Evolutionary conservation across 2,888 invertebrate genomes (phyloP).

Genomic region (Deroplatys truncata): DNA sequence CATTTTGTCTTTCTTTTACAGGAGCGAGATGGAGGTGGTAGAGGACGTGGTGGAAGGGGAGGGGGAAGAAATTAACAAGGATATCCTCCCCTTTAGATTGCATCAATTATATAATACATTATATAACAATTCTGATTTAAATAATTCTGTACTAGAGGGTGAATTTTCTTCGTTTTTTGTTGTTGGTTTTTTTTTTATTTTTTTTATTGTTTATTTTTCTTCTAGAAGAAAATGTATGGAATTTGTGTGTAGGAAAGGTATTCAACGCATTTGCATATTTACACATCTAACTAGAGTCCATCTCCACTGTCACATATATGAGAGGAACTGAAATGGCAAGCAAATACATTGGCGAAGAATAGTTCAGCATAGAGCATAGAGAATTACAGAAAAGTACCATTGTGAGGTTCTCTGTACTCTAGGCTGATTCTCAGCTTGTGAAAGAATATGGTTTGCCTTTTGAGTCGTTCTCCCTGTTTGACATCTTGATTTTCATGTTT

Average conservation of each 20-base stretch:
- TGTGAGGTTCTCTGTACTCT: background rate
- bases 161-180: conserved; percentile 21
- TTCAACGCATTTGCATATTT: conserved; percentile 19
- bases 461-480: background rate
- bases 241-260: conserved; percentile 26
- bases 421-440: background rate
- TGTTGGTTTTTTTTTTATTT: no score
- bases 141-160: conserved; percentile 26
- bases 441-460: background rate
- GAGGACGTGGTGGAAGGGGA: conserved; percentile 30
- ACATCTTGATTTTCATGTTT: background rate
- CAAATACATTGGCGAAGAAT: background rate
- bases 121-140: conserved; percentile 26
- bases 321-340: background rate
- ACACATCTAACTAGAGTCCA: conserved; percentile 2
- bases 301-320: background rate
- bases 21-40: conserved; percentile 29
- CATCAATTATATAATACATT: conserved; percentile 24
- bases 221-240: conserved; percentile 23
- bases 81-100: conserved; percentile 23
- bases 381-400: background rate
- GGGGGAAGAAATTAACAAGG: conserved; percentile 30
- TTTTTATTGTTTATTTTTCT: conserved; percentile 15
- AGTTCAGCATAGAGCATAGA: background rate
- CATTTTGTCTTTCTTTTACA: conserved; percentile 12